Base-by-base conservation (phyloP, 2,888 invertebrate genomes). In the Coronaproctus castanopsis region DNA sequence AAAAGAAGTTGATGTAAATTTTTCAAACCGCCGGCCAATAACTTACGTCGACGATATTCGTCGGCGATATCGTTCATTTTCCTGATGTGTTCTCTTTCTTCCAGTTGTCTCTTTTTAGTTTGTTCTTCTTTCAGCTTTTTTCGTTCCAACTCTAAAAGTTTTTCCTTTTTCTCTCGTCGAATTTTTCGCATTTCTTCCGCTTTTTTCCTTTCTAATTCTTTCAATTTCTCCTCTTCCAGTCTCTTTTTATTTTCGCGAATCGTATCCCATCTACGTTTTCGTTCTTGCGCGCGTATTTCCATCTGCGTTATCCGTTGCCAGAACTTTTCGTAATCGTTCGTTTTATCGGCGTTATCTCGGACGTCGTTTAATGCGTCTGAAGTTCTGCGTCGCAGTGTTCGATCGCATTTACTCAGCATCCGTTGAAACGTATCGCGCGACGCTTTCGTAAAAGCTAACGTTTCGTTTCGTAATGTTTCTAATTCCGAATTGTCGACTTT, bases 281-380 rank as follows among this genome's bases (percentile, higher is more conserved):
- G 50, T 52, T 59, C 59, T 21, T 55, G 36, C 10, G 59, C 59
- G 1, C 59, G 55, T n/a, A 52, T 14, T 48, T 59, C 59, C 59
- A 59, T 59, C 48, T 54, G 50, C 8, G 59, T 59, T 3, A 59
- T 55, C 3, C 51, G 56, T 24, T 59, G 52, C 59, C 59, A 59
- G 21, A 24, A 50, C 14, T 52, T 24, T 59, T 59, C 56, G 19
- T 55, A 59, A 23, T 56, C 56, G 8, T 23, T 21, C 1, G 55
- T 1, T 14, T 55, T 52, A 3, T n/a, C n/a, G 5, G 54, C n/a
- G 1, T 20, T 22, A 2, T 48, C 20, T 3, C 20, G 21, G 49
- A 52, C 21, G 21, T 52, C 51, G 21, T 36, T 23, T 36, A 48
- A 56, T 51, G 54, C 20, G 8, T 49, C 20, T 49, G 49, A 23